phyloP scores from a whole-genome alignment of 2,888 invertebrate genomes.

The Sarcophaga caerulescens region DNA sequence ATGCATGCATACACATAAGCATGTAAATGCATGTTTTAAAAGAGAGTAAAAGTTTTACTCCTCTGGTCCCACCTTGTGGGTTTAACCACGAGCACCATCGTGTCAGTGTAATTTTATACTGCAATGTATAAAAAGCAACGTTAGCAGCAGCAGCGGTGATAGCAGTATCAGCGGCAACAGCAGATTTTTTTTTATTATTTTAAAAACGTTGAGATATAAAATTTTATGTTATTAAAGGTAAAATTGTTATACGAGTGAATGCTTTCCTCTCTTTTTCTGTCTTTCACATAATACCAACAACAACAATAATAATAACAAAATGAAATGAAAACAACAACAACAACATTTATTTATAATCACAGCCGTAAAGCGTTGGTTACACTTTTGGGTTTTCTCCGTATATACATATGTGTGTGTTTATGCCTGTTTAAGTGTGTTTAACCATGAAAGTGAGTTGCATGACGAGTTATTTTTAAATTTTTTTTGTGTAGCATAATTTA shows the following conservation, averaged over 20 bases:
- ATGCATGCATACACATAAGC: neutral
- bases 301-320: neutral
- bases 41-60: no score
- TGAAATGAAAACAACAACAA: neutral
- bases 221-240: constrained; percentile 66
- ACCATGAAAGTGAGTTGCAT: constrained; percentile 32
- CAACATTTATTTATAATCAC: neutral
- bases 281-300: neutral
- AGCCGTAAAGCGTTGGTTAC: neutral
- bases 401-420: neutral
- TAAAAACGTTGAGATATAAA: constrained; percentile 41
- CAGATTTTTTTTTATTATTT: constrained; percentile 38
- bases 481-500: constrained; percentile 47
- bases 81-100: constrained; percentile 23
- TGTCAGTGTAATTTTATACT: constrained; percentile 61
- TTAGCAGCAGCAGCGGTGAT: no score
- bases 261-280: neutral
- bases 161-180: constrained; percentile 2
- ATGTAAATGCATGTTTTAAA: neutral
- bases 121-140: constrained; percentile 35
- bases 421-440: constrained; percentile 5
- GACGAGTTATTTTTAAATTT: neutral
- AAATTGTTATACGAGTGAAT: constrained; percentile 58
- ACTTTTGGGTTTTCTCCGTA: neutral
- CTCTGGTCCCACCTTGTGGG: neutral